A percentile compares a stretch with the other conserved stretches of the same genome.
These are phyloP conservation scores for Edolisoma coerulescens DNA, from an alignment of 2,113 vertebrate genomes.

Conservation along the genomic window DNA sequence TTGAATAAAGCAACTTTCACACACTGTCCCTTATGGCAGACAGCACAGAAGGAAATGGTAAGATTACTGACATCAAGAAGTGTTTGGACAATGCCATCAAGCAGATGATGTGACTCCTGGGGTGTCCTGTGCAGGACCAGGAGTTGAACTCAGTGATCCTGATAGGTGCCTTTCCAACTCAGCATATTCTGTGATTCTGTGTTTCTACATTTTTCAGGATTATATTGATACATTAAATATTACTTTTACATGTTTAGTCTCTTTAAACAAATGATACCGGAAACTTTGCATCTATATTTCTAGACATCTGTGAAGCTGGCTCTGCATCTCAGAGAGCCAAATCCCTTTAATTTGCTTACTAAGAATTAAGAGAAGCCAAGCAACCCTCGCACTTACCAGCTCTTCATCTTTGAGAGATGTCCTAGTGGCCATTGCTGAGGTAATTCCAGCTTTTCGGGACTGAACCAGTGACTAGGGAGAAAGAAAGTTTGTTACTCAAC, in stretches of 20 bases:
- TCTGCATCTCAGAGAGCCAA: background rate
- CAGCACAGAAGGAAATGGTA: background rate
- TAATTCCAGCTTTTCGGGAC: slow-evolving; percentile 94
- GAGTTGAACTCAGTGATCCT: background rate
- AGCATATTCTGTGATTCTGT: background rate
- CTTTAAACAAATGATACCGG: background rate
- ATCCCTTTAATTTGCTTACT: background rate
- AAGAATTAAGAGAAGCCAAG: background rate
- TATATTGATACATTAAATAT: background rate
- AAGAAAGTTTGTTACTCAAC: background rate
- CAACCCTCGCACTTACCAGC: slow-evolving; percentile 80
- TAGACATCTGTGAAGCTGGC: background rate
- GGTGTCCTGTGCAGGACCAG: background rate
- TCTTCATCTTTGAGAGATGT: slow-evolving; percentile 97
- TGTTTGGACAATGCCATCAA: background rate
- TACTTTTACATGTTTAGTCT: background rate
- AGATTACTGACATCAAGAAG: background rate
- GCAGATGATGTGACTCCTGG: background rate
- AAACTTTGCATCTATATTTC: background rate
- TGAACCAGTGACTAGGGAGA: slow-evolving; percentile 89
- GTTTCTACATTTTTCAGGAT: background rate
- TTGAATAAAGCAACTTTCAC: background rate
- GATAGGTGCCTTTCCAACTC: background rate
- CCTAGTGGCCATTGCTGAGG: slow-evolving; percentile 93
- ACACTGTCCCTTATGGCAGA: background rate